Conservation (phyloP, 2,113 vertebrate species). For the Chaetodon trifascialis region DNA sequence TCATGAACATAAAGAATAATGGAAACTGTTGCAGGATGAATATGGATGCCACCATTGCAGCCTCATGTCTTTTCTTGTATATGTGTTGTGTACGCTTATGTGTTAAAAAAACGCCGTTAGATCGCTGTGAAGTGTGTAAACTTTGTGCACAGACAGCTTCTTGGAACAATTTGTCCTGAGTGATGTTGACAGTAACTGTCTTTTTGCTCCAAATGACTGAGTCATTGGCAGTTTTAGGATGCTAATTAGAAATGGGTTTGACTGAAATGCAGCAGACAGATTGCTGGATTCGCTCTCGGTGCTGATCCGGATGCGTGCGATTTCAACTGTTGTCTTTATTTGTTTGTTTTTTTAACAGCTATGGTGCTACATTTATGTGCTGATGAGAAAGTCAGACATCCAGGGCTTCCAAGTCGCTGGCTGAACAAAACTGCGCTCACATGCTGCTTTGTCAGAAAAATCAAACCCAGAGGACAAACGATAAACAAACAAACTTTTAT, state of each 20-base stretch:
- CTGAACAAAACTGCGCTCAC: background rate
- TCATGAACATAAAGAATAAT: background rate
- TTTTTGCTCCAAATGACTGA: background rate
- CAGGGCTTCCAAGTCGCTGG: slow-evolving; percentile 6
- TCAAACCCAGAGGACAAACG: slow-evolving; percentile 28
- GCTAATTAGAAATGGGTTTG: slow-evolving; percentile 6
- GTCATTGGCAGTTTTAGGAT: background rate
- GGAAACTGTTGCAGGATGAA: too few species aligned
- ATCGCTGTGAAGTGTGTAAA: background rate
- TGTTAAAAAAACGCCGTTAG: background rate
- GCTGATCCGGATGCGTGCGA: slow-evolving; percentile 3
- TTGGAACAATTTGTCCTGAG: background rate
- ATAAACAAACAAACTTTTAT: slow-evolving; percentile 36
- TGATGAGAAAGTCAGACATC: slow-evolving; percentile 30
- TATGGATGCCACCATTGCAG: too few species aligned
- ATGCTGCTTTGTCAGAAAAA: slow-evolving; percentile 23
- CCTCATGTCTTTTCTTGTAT: too few species aligned
- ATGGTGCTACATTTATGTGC: background rate
- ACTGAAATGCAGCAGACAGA: background rate
- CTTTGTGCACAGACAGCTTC: background rate
- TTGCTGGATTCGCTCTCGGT: slow-evolving; percentile 35
- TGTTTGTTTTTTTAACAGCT: slow-evolving; percentile 3
- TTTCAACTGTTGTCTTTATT: background rate
- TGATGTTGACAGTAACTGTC: background rate
- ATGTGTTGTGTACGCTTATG: background rate